Evolutionary conservation across 1,140 invertebrate genomes (phyloP), one percentile per base, ranked within the genome.

Genomic region (Camponotus vicinus): DNA sequence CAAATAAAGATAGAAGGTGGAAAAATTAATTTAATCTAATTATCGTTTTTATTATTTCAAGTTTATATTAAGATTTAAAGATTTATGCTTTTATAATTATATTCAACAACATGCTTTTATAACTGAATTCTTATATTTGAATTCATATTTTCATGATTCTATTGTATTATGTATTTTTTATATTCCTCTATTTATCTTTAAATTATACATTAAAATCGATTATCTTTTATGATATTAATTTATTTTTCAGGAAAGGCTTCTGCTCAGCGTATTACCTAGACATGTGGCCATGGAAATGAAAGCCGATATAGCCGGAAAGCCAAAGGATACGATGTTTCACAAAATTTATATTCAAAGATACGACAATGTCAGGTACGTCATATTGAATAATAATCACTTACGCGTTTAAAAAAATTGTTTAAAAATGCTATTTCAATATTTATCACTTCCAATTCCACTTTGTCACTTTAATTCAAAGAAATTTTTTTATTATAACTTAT

Each of bases 241-340:
- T 32, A 37, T 88, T 90, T 95, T 96, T 32, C 95, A 99, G 98
- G 98, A 99, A 94, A 96, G 98, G 66, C 96, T 99, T 66, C 95
- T 99, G 91, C 96, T 99, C 71, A 99, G 98, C 55, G 98, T 99
- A 57, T 95, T 99, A 67, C 99, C 99, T 0, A 97, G 98, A 73
- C 98, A 99, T 95, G 98, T 99, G 87, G 99, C 99, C 55, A 98
- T 99, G 97, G 98, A 99, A 96, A 99, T 99, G 98, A 99, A 99
- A 95, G 98, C 98, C 37, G 98, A 99, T 94, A 99, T 99, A 92
- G 98, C 98, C 37, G 98, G 97, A 55, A 98, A 98, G 94, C 98
- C 97, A 42, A 97, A 98, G 93, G 98, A 99, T 93, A 97, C 98
- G 52, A 98, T 98, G 96, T 99, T 99, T 94, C 98, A 99, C 94